Percentiles rank a stretch among this genome's conserved stretches.
Conservation (phyloP, 2,888 invertebrate species). For the Ormia ochracea region DNA sequence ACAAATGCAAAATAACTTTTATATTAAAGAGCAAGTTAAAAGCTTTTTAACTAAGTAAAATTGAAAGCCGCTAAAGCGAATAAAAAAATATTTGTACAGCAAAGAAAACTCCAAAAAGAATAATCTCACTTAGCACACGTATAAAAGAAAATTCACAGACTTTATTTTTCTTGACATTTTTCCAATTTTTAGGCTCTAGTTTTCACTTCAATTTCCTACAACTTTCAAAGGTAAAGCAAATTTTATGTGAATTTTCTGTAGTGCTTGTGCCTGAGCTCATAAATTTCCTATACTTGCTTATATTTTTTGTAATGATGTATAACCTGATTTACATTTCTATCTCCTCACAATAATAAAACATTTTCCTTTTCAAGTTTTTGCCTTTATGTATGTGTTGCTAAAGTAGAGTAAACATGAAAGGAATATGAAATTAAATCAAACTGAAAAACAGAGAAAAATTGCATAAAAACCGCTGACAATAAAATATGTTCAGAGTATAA, state of each 20-base stretch:
- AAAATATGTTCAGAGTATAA: constrained; percentile 42
- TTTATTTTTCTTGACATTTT: too few relatives aligned
- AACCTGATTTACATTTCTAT: constrained; percentile 4
- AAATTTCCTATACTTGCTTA: background rate
- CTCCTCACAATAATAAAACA: background rate
- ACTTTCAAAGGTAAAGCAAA: background rate
- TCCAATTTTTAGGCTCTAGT: too few relatives aligned
- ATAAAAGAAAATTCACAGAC: too few relatives aligned
- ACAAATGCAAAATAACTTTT: too few relatives aligned
- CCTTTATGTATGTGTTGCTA: background rate
- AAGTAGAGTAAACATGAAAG: background rate
- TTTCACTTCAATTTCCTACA: background rate
- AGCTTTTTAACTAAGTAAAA: too few relatives aligned
- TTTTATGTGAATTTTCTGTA: background rate
- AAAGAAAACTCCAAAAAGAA: too few relatives aligned
- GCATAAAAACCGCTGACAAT: constrained; percentile 53
- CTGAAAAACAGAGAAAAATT: background rate
- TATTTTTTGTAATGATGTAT: constrained; percentile 1
- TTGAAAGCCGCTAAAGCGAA: too few relatives aligned
- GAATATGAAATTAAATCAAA: constrained; percentile 12
- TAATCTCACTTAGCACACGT: too few relatives aligned
- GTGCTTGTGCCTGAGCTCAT: background rate
- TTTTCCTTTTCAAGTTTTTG: background rate
- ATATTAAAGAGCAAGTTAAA: too few relatives aligned
- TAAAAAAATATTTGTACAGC: too few relatives aligned